Base-by-base conservation (phyloP, 2,113 vertebrate species). In the Boleophthalmus pectinirostris region DNA sequence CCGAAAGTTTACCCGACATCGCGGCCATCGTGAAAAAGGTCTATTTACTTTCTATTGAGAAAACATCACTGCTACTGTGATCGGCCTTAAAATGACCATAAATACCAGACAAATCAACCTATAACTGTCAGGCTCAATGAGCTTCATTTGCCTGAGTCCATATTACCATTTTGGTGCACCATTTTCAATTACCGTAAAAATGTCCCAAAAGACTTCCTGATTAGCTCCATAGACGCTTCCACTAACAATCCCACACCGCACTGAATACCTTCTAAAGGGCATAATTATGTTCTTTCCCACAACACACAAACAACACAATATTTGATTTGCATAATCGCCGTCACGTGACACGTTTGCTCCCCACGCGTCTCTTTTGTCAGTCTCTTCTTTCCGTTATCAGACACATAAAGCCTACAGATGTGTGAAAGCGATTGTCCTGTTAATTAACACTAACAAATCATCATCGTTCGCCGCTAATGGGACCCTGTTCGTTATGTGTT, bases 361-460 rank as follows among this genome's bases (percentile, higher is more conserved):
- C 29, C 2, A 29, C 24, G 60, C 21, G 12, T 47, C 13, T 15
- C 35, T 24, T 46, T 66, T 66, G 64, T 66, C 66, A 51, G 24
- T 35, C 45, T 68, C 35, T 35, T 23, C 25, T 24, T 29, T 23
- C 51, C 23, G 66, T 57, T 43, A 73, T 70, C 68, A 69, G 25
- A 65, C 35, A 12, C 43, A 66, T 46, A 78, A 57, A 46, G 25
- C 35, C n/a, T 57, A 47, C 58, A 54, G 58, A 66, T 70, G 67
- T 54, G 45, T 60, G 21, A 49, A 70, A 29, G 46, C 33, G 53
- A 35, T 54, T 11, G 56, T 74, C 13, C 61, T 25, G 25, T 66
- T 73, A 79, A 79, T 79, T 73, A 79, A 68, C 70, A 35, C 53
- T 24, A 53, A 65, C 61, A 74, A 79, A 79, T 74, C 77, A 70